Evolutionary conservation across 2,797 vertebrate species (phyloP), one percentile per base, ranked within the genome.

Genomic region (Parambassis ranga): DNA sequence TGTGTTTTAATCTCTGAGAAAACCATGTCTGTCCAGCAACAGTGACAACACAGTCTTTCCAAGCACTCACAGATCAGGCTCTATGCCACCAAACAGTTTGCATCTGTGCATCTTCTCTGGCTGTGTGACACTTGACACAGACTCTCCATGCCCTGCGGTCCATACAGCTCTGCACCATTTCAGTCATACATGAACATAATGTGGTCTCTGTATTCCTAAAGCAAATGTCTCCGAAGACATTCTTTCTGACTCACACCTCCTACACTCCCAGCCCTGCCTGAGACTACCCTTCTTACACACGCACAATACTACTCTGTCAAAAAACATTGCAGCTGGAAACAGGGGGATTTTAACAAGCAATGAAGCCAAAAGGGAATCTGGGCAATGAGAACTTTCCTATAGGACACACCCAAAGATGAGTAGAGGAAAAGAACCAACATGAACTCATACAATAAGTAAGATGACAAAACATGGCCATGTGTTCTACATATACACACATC

Each of bases 201-300:
- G 75, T 71, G 57, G 65, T 86, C 80, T 77, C 73, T 86, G 77
- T 87, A 77, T 75, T 79, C 75, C 61, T 42, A 48, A 31, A 81
- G 50, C 61, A 64, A 81, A 71, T 64, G 67, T 77, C 81, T 81
- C 82, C 32, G 47, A 81, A 83, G 75, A 84, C 82, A 84, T 75
- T 76, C 46, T 69, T 32, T 32, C 79, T 89, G 88, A 89, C 79
- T 89, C 87, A 89, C 71, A 80, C 88, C 86, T 83, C 85, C 89
- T 88, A 90, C 87, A 86, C 87, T 83, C 81, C 31, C 43, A 22
- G 48, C 70, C 41, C 58, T 61, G 78, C 77, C 42, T 66, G 79
- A 78, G 78, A 83, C 75, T 70, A 82, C 46, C 64, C 66, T 65
- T 66, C 41, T 0, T 38, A 14, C 71, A 46, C 65, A 66, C 41